Evolutionary conservation across 2,113 vertebrate species (phyloP), one percentile per base, ranked within the genome.

Genomic region (Thermophis baileyi): DNA sequence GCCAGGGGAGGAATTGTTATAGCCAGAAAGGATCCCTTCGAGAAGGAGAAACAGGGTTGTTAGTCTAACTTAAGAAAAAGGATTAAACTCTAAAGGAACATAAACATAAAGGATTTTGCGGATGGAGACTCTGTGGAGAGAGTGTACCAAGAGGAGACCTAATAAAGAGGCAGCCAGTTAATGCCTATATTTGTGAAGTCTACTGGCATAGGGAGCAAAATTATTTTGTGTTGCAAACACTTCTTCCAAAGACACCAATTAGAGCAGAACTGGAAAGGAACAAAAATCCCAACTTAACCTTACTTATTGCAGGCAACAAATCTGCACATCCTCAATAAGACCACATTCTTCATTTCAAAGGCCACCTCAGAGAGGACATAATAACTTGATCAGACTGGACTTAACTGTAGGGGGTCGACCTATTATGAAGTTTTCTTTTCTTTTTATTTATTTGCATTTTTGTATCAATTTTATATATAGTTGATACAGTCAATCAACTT

Each of bases 271-370:
- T 93, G 89, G 49, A 57, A 92, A 92, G 85, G 24, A 92, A 90
- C 93, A 92, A 16, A 96, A 96, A 93, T 94, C 85, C 90, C 46
- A 54, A 94, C 93, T 90, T 6, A 87, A 63, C 60, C 27, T 63
- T 63, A 63, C 11, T 63, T n/a, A 63, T 63, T 63, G 60, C 27
- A 63, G 10, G 27, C 27, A 27, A 63, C 25, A 63, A n/a, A 63
- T 63, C 60, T 63, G 27, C 60, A 63, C 60, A n/a, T 63, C 10
- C 27, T 30, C 11, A 30, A 60, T 27, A 60, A 60, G 57, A 24
- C 9, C 1, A 3, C 25, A 63, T 27, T 30, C 27, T 63, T 63
- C 27, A 63, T 63, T 63, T 30, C 27, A 30, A 63, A 63, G 60
- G 27, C 60, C 60, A 63, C 11, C 60, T 63, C 60, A 63, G 30